phyloP scores from a whole-genome alignment of 2,113 vertebrate genomes.

The Semnornis frantzii region DNA sequence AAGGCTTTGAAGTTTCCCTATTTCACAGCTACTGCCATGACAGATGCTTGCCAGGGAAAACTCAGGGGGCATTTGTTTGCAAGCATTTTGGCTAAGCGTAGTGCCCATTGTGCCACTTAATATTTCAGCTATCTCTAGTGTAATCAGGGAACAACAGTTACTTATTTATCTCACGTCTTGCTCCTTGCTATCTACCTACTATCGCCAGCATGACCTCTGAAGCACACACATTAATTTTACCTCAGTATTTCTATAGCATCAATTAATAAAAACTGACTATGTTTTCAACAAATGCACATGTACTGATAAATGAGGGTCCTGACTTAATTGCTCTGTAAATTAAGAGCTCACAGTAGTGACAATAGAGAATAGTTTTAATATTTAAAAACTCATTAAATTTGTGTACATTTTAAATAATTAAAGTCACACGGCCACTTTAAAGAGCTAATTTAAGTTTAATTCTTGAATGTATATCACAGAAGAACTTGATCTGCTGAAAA shows the following conservation, averaged over 20 bases:
- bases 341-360: constrained; percentile 95
- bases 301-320: constrained; percentile 97
- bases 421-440: constrained; percentile 77
- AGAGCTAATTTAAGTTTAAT: constrained; percentile 79
- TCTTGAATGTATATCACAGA: constrained; percentile 76
- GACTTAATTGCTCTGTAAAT: constrained; percentile 99
- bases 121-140: constrained; percentile 81
- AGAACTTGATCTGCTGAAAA: constrained; percentile 57
- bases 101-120: constrained; percentile 76
- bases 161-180: constrained; percentile 84
- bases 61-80: constrained; percentile 72
- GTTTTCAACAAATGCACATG: constrained; percentile 90
- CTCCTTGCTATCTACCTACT: constrained; percentile 77
- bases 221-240: constrained; percentile 93
- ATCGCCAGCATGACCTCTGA: constrained; percentile 86
- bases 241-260: constrained; percentile 88
- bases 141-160: constrained; percentile 74
- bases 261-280: constrained; percentile 99
- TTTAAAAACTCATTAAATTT: constrained; percentile 98
- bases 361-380: constrained; percentile 94
- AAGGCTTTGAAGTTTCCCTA: constrained; percentile 77
- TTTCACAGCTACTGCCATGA: constrained; percentile 79
- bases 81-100: constrained; percentile 74
- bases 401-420: constrained; percentile 88
- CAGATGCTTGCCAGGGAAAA: constrained; percentile 84